A percentile compares a stretch with the other conserved stretches of the same genome.
phyloP scores from a whole-genome alignment of 2,888 invertebrate species.

The Mermis nigrescens region DNA sequence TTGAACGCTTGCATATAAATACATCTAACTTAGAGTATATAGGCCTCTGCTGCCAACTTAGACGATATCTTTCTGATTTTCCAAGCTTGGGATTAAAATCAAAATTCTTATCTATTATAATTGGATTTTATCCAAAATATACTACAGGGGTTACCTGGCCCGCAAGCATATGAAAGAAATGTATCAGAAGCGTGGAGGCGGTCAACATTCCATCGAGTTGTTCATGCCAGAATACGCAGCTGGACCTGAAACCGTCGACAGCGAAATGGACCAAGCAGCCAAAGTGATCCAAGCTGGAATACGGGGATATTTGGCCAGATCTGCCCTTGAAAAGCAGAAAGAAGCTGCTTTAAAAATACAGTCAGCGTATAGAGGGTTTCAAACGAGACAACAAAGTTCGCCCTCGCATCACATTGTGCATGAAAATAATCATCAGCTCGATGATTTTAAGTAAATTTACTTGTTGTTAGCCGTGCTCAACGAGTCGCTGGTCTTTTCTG shows the following conservation, averaged over 20 bases:
- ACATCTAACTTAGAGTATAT: too few relatives aligned
- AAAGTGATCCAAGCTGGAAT: conserved; percentile 24
- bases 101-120: too few relatives aligned
- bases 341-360: conserved; percentile 27
- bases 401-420: neutral
- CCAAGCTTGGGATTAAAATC: too few relatives aligned
- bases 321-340: conserved; percentile 13
- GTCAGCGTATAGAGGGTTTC: conserved; percentile 24
- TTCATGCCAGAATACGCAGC: neutral
- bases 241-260: neutral
- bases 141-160: neutral
- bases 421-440: neutral
- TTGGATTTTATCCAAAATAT: too few relatives aligned
- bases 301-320: conserved; percentile 20
- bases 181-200: neutral
- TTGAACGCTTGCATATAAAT: too few relatives aligned
- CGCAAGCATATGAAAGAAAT: conserved; percentile 5
- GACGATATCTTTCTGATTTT: too few relatives aligned
- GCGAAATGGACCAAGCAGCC: conserved; percentile 24
- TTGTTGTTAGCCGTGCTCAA: too few relatives aligned
- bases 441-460: too few relatives aligned
- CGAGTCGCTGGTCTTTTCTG: too few relatives aligned
- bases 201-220: neutral
- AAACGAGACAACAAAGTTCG: neutral
- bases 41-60: too few relatives aligned